Percentiles rank a stretch among this genome's conserved stretches.
Conservation (phyloP, 2,888 invertebrate genomes). For the Lithophane socia region DNA sequence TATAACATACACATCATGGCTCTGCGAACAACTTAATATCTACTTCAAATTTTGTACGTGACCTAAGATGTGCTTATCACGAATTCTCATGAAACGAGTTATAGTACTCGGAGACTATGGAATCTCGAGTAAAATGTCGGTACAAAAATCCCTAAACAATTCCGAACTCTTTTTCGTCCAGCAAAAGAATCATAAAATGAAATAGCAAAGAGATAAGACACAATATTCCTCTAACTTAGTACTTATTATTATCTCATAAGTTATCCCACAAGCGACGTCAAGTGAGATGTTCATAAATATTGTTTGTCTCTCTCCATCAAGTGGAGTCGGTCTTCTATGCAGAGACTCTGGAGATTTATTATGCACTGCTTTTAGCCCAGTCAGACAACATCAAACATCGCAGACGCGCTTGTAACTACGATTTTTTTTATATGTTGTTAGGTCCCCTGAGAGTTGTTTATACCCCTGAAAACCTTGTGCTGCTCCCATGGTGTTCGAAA, state of each 20-base stretch:
- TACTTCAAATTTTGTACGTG: background rate
- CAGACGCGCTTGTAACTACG: too few relatives aligned
- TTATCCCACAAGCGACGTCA: slow-evolving; percentile 40
- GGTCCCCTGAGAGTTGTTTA: too few relatives aligned
- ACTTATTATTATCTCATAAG: slow-evolving; percentile 15
- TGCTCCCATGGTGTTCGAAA: too few relatives aligned
- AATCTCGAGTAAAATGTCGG: background rate
- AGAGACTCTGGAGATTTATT: slow-evolving; percentile 27
- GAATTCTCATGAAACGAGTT: background rate
- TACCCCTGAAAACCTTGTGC: too few relatives aligned
- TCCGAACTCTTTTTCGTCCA: background rate
- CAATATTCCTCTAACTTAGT: slow-evolving; percentile 29
- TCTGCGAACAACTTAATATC: background rate
- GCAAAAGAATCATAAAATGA: slow-evolving; percentile 16
- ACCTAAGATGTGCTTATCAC: background rate
- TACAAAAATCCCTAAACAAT: background rate
- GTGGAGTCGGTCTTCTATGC: background rate
- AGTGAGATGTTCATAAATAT: slow-evolving; percentile 52
- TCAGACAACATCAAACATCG: too few relatives aligned
- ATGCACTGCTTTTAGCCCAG: slow-evolving; percentile 2
- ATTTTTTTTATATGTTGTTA: too few relatives aligned
- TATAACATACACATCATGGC: background rate
- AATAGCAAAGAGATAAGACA: slow-evolving; percentile 34
- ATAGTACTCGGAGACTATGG: background rate
- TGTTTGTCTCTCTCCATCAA: slow-evolving; percentile 45